Percentiles rank a stretch among this genome's conserved stretches.
phyloP scores from a whole-genome alignment of 2,113 vertebrate genomes.

The Lichenostomus cassidix region DNA sequence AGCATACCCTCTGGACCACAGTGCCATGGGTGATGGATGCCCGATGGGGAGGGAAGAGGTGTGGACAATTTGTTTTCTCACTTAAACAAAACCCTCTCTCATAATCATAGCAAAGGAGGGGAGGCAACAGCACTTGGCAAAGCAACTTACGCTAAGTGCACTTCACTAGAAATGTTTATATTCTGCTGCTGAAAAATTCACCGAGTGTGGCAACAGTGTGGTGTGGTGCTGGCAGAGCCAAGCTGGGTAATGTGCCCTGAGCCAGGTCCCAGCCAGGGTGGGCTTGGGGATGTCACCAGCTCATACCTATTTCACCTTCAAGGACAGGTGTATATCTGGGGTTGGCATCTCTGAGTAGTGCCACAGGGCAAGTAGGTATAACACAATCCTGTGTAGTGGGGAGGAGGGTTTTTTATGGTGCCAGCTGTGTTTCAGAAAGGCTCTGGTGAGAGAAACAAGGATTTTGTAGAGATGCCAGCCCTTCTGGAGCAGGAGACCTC shows the following conservation, averaged over 20 bases:
- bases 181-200: not conserved
- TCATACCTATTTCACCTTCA: not conserved
- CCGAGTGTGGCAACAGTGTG: not conserved
- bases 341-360: not conserved
- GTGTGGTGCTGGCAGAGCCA: not conserved
- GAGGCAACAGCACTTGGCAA: slow-evolving; percentile 41
- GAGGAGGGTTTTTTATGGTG: not conserved
- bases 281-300: not conserved
- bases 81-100: slow-evolving; percentile 6
- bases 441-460: not conserved
- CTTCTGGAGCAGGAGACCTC: not conserved
- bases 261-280: not conserved
- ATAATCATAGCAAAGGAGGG: not conserved
- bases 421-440: not conserved
- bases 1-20: not conserved
- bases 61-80: not conserved
- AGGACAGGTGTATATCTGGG: not conserved
- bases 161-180: slow-evolving; percentile 52
- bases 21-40: not conserved
- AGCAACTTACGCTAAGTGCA: slow-evolving; percentile 9
- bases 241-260: not conserved
- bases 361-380: not conserved
- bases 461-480: not conserved
- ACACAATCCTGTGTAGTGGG: not conserved
- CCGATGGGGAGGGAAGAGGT: not conserved